phyloP scores from a whole-genome alignment of 2,113 vertebrate species.

The Tenrec ecaudatus region DNA sequence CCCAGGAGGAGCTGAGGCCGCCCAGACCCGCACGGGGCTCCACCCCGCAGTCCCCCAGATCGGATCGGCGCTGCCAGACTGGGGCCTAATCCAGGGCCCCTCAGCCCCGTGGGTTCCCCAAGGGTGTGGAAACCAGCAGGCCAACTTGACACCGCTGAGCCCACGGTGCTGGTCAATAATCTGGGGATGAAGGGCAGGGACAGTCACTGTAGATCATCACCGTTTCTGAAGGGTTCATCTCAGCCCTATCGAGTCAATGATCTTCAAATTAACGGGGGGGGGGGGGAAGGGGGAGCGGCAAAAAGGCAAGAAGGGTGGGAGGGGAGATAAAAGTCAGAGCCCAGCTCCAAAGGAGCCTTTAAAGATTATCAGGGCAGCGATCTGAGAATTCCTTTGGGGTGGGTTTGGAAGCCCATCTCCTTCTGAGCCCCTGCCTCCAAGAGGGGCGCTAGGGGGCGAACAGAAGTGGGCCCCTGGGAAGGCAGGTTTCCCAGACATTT shows the following conservation, averaged over 20 bases:
- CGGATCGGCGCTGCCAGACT: not conserved
- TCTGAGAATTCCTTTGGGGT: slow-evolving; percentile 80
- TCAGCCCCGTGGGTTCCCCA: slow-evolving; percentile 66
- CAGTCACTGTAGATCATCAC: slow-evolving; percentile 85
- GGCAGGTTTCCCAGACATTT: slow-evolving; percentile 56
- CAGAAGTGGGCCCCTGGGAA: slow-evolving; percentile 77
- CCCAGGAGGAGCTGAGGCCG: not conserved
- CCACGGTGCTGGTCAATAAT: slow-evolving; percentile 84
- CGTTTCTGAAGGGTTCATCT: slow-evolving; percentile 87
- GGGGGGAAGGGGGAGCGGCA: slow-evolving; percentile 63
- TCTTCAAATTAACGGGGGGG: slow-evolving; percentile 84
- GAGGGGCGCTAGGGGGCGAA: not conserved
- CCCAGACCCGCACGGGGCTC: not conserved
- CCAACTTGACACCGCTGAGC: slow-evolving; percentile 86
- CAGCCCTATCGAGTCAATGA: slow-evolving; percentile 85
- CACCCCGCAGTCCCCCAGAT: not conserved
- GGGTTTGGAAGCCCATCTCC: slow-evolving; percentile 71
- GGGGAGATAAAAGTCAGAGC: slow-evolving; percentile 85
- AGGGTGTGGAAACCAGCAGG: slow-evolving; percentile 83
- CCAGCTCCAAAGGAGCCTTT: slow-evolving; percentile 78
- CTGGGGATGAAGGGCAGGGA: slow-evolving; percentile 82
- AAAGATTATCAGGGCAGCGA: slow-evolving; percentile 82
- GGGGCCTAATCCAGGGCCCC: slow-evolving; percentile 60
- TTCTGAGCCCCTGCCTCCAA: slow-evolving; percentile 59
- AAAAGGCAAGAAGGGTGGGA: slow-evolving; percentile 74